Evolutionary conservation across 2,113 vertebrate species (phyloP), one percentile per base, ranked within the genome.

Genomic region (Dendropsophus ebraccatus): DNA sequence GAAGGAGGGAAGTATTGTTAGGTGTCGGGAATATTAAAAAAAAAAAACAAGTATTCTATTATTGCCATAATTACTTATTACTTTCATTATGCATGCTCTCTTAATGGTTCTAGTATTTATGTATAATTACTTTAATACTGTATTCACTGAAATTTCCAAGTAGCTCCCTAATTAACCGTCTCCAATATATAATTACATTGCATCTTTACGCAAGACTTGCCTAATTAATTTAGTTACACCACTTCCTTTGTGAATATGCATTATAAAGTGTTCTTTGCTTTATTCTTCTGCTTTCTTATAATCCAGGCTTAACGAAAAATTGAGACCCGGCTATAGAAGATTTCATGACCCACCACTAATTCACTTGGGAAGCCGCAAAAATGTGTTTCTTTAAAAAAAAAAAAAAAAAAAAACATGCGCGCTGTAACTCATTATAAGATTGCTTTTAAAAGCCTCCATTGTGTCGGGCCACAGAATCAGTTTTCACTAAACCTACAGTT

Each of bases 221-320:
- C 95, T 96, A 96, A 97, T 97, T 97, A 96, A 96, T 95, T 95
- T 95, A 96, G 94, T 96, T 96, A 95, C 95, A 95, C 94, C 92
- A 94, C 93, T 95, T 95, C 95, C 95, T 94, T 96, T 97, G 95
- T 96, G 94, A 94, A 91, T 93, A 92, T 91, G 93, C 94, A 95
- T 96, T 96, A 96, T 95, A 94, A 97, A 96, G 95, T 94, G 93
- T 94, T 96, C 95, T 96, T 95, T 94, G 94, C 94, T 94, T 95
- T 95, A 95, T 95, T 96, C 96, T 96, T 97, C 94, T 94, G 93
- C 93, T 95, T 96, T 96, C 96, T 97, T 97, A 93, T 95, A 95
- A 96, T 96, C 95, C 95, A 94, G 89, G 93, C 95, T 96, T 96
- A 95, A 94, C 93, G 96, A 86, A 96, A n/a, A 96, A 96, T 92